Evolutionary conservation across 2,797 vertebrate species (phyloP).

Genomic region (Diplodus puntazzo): DNA sequence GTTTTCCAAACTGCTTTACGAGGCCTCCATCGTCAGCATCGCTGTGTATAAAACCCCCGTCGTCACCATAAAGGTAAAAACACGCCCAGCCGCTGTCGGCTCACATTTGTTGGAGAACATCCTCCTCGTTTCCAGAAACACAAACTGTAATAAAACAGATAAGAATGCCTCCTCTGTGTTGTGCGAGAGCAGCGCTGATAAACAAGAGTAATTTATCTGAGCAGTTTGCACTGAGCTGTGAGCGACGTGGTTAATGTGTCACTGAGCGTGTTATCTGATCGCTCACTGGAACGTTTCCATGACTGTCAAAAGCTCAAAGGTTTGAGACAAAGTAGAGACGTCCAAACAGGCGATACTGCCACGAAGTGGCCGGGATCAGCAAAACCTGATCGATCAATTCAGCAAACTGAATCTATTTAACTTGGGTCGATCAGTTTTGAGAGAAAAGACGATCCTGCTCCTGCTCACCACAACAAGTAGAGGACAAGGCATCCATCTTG

Average conservation of each 20-base stretch:
- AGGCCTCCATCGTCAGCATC: slow-evolving; percentile 77
- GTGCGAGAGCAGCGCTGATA: background rate
- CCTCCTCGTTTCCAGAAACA: too few species aligned
- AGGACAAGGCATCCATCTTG: too few species aligned
- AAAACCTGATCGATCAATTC: too few species aligned
- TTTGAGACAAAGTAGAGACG: background rate
- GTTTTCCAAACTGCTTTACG: slow-evolving; percentile 71
- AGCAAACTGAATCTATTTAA: too few species aligned
- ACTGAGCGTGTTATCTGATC: background rate
- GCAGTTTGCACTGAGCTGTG: background rate
- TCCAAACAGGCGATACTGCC: background rate
- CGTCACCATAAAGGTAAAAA: slow-evolving; percentile 81
- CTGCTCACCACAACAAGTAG: too few species aligned
- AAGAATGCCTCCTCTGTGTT: background rate
- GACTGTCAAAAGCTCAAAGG: background rate
- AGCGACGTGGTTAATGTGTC: slow-evolving; percentile 2
- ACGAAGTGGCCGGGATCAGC: background rate
- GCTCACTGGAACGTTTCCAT: background rate
- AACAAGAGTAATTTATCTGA: background rate
- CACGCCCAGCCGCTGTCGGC: background rate
- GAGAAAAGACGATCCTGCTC: too few species aligned
- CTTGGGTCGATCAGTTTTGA: too few species aligned
- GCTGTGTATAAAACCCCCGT: slow-evolving; percentile 78
- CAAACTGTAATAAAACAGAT: background rate
- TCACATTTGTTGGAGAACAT: background rate